Evolutionary conservation across 2,113 vertebrate genomes (phyloP).

Genomic region (Rallus limicola): DNA sequence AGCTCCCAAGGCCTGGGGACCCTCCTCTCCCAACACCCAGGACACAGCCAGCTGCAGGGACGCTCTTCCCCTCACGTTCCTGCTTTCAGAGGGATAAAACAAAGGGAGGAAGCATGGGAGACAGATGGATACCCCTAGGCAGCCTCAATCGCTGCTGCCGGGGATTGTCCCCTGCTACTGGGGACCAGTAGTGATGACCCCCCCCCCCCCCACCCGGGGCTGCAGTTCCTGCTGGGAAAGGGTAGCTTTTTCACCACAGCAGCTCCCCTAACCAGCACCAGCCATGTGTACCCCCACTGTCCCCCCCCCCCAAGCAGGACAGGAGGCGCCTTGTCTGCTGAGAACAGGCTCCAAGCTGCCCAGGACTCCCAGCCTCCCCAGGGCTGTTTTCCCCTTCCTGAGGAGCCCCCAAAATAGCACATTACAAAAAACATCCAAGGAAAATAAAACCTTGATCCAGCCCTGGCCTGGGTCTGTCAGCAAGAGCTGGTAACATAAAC

Average conservation of each 20-base stretch:
- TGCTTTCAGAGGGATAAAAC: neutral
- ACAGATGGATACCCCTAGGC: neutral
- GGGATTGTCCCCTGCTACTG: neutral
- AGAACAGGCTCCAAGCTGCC: neutral
- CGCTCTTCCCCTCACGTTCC: neutral
- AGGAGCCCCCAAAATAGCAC: constrained; percentile 55
- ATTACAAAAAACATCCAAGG: neutral
- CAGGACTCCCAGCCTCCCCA: constrained; percentile 21
- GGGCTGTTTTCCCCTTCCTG: constrained; percentile 65
- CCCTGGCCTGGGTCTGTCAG: neutral
- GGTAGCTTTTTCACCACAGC: neutral
- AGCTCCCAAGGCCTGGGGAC: neutral
- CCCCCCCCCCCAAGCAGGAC: neutral
- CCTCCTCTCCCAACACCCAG: neutral
- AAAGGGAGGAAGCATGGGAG: constrained; percentile 57
- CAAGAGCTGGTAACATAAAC: constrained; percentile 63
- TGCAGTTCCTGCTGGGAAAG: neutral
- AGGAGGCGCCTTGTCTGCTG: neutral
- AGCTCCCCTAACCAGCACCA: neutral
- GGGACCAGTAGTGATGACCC: neutral
- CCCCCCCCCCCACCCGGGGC: too few species aligned
- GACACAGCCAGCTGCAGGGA: neutral
- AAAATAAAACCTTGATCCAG: constrained; percentile 9
- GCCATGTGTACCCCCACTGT: neutral
- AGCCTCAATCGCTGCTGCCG: neutral